Evolutionary conservation across 1,140 invertebrate genomes (phyloP).

Genomic region (Charaxes varanes): DNA sequence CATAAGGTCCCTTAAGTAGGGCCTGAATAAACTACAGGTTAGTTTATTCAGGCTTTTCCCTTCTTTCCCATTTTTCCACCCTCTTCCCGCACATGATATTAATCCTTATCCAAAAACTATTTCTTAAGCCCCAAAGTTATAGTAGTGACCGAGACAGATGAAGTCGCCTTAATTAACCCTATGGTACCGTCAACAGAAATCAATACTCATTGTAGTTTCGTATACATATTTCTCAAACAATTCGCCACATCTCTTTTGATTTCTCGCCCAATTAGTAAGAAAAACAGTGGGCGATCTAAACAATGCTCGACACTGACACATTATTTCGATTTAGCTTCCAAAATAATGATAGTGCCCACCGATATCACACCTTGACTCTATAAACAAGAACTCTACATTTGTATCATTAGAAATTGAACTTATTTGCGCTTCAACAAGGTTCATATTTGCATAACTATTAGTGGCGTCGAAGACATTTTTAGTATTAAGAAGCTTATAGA

Average conservation of each 20-base stretch:
- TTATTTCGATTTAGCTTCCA: slow-evolving; percentile 42
- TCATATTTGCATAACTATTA: neutral
- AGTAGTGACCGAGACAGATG: no score
- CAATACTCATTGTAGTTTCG: slow-evolving; percentile 12
- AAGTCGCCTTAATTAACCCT: neutral
- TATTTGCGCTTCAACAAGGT: neutral
- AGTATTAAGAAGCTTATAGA: neutral
- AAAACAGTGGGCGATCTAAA: slow-evolving; percentile 53
- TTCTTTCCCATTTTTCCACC: no score
- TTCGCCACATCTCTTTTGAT: slow-evolving; percentile 35
- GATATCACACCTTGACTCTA: slow-evolving; percentile 2
- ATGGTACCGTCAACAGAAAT: slow-evolving; percentile 2
- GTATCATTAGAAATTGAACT: neutral
- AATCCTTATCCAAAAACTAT: no score
- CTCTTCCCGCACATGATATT: no score
- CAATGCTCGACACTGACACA: slow-evolving; percentile 44
- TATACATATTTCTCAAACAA: slow-evolving; percentile 15
- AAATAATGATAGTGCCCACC: slow-evolving; percentile 21
- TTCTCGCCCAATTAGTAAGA: slow-evolving; percentile 56
- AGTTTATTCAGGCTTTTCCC: no score
- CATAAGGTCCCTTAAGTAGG: no score
- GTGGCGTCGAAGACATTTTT: slow-evolving; percentile 1
- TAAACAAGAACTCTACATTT: neutral
- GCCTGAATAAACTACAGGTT: no score
- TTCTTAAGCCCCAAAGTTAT: no score